Evolutionary conservation across 1,140 invertebrate species (phyloP).

Genomic region (Anastrepha ludens): DNA sequence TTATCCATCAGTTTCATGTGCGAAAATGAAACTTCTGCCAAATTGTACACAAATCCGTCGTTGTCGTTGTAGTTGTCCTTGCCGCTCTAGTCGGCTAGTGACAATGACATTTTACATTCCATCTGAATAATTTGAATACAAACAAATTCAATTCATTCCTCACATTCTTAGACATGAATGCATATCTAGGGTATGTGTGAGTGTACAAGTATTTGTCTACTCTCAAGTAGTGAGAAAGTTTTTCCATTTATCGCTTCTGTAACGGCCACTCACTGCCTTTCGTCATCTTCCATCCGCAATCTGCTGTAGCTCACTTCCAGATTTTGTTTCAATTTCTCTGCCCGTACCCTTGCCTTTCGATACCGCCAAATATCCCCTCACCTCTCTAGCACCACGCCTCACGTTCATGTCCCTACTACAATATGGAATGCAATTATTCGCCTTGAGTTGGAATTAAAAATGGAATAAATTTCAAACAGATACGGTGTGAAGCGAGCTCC

Average conservation of each 20-base stretch:
- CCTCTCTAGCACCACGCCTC: background rate
- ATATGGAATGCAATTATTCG: constrained; percentile 45
- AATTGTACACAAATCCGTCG: constrained; percentile 40
- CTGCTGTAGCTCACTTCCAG: constrained; percentile 9
- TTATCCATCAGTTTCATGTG: background rate
- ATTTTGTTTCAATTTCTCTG: background rate
- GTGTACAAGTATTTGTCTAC: background rate
- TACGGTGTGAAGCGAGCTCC: constrained; percentile 21
- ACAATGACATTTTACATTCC: constrained; percentile 42
- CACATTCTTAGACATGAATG: background rate
- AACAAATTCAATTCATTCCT: constrained; percentile 39
- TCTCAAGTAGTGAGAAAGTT: constrained; percentile 25
- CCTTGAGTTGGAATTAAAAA: constrained; percentile 50
- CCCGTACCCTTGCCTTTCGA: background rate
- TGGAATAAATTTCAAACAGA: constrained; percentile 52
- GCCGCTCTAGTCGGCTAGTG: background rate
- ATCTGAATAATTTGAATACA: constrained; percentile 23
- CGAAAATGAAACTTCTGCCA: constrained; percentile 30
- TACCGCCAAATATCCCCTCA: background rate
- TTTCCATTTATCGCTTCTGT: constrained; percentile 19
- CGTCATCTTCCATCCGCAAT: background rate
- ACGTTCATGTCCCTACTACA: background rate
- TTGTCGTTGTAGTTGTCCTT: background rate
- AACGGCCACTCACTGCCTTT: background rate
- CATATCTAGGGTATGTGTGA: background rate